A percentile compares a stretch with the other conserved stretches of the same genome.
These are phyloP conservation scores for Pyrgus malvae DNA, from an alignment of 2,888 invertebrate species.

Conservation along the genomic window DNA sequence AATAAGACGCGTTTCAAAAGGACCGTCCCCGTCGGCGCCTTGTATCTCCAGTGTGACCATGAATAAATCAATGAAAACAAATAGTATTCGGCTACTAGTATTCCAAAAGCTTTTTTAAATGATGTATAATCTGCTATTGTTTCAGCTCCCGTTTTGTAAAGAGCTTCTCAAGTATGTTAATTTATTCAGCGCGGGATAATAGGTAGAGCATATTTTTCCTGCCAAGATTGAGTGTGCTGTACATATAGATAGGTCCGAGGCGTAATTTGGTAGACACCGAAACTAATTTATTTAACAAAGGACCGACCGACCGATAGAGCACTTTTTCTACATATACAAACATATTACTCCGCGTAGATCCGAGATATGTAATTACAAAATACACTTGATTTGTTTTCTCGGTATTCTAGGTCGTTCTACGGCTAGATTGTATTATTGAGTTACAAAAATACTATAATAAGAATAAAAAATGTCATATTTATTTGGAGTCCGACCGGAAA, in stretches of 20 bases:
- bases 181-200: constrained; percentile 70
- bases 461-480: neutral
- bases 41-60: constrained; percentile 70
- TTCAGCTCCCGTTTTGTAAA: constrained; percentile 69
- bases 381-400: constrained; percentile 49
- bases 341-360: constrained; percentile 61
- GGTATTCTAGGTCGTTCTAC: constrained; percentile 8
- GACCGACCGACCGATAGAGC: constrained; percentile 75
- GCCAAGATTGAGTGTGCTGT: constrained; percentile 65
- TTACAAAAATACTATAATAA: neutral
- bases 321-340: constrained; percentile 79
- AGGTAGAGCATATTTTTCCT: constrained; percentile 78
- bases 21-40: constrained; percentile 72
- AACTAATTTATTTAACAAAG: constrained; percentile 83
- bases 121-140: constrained; percentile 71
- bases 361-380: constrained; percentile 51
- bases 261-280: constrained; percentile 84
- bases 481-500: constrained; percentile 51
- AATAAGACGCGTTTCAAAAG: constrained; percentile 67
- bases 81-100: constrained; percentile 79
- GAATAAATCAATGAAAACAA: constrained; percentile 82
- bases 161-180: constrained; percentile 67
- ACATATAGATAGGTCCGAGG: constrained; percentile 76
- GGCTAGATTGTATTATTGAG: neutral
- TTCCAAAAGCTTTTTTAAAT: constrained; percentile 69